Evolutionary conservation across 2,888 invertebrate genomes (phyloP).

Genomic region (Oligia fasciuncula): DNA sequence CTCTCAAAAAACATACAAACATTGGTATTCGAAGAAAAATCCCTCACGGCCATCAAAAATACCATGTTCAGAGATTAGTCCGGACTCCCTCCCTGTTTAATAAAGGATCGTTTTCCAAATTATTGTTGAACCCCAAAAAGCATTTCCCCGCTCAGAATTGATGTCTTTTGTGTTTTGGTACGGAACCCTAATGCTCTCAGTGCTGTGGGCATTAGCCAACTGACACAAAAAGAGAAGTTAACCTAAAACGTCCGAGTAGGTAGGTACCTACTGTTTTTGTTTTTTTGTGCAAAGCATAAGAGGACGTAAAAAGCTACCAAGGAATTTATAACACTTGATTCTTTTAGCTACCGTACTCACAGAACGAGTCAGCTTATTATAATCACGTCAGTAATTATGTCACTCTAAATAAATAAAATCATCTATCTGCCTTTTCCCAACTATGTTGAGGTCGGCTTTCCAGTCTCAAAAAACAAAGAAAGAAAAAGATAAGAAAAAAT

Average conservation of each 20-base stretch:
- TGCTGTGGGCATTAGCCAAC: constrained; percentile 28
- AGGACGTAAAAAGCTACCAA: constrained; percentile 10
- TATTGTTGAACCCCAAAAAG: constrained; percentile 9
- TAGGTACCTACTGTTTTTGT: background rate
- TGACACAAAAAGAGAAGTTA: constrained; percentile 31
- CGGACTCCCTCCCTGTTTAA: background rate
- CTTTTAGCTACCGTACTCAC: background rate
- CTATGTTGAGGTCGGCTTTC: no score
- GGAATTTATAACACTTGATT: background rate
- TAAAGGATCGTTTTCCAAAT: constrained; percentile 6
- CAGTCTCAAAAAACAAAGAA: no score
- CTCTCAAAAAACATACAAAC: no score
- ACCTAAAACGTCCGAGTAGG: constrained; percentile 5
- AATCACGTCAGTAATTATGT: background rate
- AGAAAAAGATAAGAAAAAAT: no score
- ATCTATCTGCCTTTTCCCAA: no score
- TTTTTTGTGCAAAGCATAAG: background rate
- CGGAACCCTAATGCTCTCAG: constrained; percentile 35
- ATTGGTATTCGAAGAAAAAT: background rate
- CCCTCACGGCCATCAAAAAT: background rate
- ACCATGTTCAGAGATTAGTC: background rate
- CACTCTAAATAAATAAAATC: background rate
- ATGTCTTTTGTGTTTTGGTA: constrained; percentile 21
- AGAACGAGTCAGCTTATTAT: background rate
- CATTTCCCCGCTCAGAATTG: background rate